These are phyloP conservation scores for Cynopterus brachyotis DNA, from an alignment of 2,113 vertebrate species.

Conservation along the genomic window DNA sequence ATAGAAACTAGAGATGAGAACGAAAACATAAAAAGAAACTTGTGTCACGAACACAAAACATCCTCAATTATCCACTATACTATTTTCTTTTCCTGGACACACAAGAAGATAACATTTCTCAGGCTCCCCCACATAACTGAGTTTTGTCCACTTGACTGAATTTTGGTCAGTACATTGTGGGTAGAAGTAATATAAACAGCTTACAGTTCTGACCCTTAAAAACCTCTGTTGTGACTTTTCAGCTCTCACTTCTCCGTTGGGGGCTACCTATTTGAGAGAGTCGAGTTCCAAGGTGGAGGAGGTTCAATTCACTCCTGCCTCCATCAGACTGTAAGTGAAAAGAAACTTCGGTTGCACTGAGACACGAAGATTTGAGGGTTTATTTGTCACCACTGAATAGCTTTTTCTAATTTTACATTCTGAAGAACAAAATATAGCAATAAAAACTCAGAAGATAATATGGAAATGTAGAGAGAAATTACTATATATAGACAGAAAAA, in stretches of 20 bases:
- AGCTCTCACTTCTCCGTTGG: background rate
- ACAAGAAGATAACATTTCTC: background rate
- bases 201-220: background rate
- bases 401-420: background rate
- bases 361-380: background rate
- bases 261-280: background rate
- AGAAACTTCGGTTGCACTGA: background rate
- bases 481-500: background rate
- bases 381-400: background rate
- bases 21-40: background rate
- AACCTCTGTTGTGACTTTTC: accelerated
- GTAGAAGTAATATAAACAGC: background rate
- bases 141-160: background rate
- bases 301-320: background rate
- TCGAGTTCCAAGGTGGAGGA: background rate
- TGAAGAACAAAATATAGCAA: background rate
- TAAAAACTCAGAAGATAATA: background rate
- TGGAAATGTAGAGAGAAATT: background rate
- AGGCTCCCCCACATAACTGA: background rate
- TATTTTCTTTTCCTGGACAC: background rate
- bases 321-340: background rate
- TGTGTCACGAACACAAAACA: background rate
- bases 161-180: background rate
- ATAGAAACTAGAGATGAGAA: background rate
- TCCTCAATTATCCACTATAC: background rate